phyloP scores from a whole-genome alignment of 2,113 vertebrate species.

The Lonchura striata region DNA sequence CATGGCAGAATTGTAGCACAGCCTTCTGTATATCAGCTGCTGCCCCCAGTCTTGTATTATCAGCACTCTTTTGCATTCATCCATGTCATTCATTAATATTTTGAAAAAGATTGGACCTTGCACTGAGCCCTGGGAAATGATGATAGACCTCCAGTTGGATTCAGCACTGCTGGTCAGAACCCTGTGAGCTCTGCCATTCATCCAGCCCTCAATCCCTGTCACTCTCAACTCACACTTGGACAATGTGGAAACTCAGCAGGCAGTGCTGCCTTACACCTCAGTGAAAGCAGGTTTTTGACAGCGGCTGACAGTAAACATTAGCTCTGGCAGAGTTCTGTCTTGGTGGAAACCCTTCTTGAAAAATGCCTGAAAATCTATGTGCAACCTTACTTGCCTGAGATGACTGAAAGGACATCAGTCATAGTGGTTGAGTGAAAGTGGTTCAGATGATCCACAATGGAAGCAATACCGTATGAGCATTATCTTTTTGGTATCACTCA shows the following conservation, averaged over 20 bases:
- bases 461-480: not conserved
- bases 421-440: not conserved
- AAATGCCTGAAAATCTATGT: not conserved
- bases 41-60: not conserved
- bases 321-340: not conserved
- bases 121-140: not conserved
- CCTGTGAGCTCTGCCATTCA: not conserved
- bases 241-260: not conserved
- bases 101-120: not conserved
- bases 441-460: not conserved
- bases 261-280: not conserved
- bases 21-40: not conserved
- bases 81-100: not conserved
- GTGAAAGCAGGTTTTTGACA: not conserved
- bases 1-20: not conserved
- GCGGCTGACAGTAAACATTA: not conserved
- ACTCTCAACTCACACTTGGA: not conserved
- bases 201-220: too few relatives aligned
- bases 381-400: not conserved
- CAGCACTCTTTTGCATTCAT: not conserved
- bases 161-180: not conserved
- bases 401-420: not conserved
- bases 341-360: not conserved
- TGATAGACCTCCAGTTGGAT: not conserved
- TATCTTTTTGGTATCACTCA: not conserved